These are phyloP conservation scores for Chloromyia formosa DNA, from an alignment of 2,888 invertebrate genomes.

Conservation along the genomic window DNA sequence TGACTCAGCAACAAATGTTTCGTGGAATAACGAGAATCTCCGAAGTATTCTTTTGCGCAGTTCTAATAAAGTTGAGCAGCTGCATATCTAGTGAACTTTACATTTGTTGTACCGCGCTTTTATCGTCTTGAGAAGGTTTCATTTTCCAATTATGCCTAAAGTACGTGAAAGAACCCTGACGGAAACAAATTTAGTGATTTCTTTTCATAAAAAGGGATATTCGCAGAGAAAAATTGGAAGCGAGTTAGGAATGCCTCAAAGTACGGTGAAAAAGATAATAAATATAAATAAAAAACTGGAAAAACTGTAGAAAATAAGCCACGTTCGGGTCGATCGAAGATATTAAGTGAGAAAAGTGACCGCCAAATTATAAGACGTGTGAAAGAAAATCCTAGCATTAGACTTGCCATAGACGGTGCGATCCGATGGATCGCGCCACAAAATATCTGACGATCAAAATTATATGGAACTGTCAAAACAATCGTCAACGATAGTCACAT, in stretches of 20 bases:
- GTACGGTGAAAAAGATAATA: conserved; percentile 5
- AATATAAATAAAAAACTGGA: conserved; percentile 7
- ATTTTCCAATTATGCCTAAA: conserved; percentile 9
- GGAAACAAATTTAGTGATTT: conserved; percentile 13
- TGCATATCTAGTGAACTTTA: too few species aligned
- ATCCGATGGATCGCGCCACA: too few species aligned
- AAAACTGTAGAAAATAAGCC: conserved; percentile 29
- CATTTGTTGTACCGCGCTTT: too few species aligned
- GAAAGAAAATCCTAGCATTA: conserved; percentile 12
- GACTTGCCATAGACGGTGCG: too few species aligned
- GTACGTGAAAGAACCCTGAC: conserved; percentile 3
- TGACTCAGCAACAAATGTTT: conserved; percentile 21
- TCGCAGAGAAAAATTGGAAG: conserved; percentile 18
- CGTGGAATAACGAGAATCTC: neutral
- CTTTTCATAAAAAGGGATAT: conserved; percentile 25
- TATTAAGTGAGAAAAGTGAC: conserved; percentile 17
- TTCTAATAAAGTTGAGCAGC: too few species aligned
- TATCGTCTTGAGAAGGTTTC: conserved; percentile 20
- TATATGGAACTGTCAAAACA: too few species aligned
- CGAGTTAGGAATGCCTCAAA: conserved; percentile 28
- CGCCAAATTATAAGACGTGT: neutral
- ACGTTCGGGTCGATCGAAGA: conserved; percentile 8
- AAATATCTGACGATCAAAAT: too few species aligned
- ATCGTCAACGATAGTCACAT: too few species aligned
- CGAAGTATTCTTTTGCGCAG: too few species aligned